These are phyloP conservation scores for Leptopilina syphax DNA, from an alignment of 2,888 invertebrate genomes.

Conservation along the genomic window DNA sequence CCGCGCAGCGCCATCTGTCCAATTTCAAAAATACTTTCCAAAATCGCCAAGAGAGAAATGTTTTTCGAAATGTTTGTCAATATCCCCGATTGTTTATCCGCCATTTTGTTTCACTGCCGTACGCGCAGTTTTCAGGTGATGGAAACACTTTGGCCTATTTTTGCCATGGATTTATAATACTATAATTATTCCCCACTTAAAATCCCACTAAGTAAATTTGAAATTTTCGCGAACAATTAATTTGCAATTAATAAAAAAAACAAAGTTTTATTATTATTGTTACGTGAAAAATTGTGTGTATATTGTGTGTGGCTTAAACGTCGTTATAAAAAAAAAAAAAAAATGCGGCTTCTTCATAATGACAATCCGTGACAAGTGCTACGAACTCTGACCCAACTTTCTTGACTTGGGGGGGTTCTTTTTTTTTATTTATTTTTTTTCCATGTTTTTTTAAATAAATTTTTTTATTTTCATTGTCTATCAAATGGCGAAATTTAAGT, in stretches of 20 bases:
- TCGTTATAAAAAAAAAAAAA: not conserved
- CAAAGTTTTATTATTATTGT: too few relatives aligned
- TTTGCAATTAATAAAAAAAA: too few relatives aligned
- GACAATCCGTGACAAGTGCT: constrained; percentile 66
- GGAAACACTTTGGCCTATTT: constrained; percentile 47
- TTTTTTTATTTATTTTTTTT: too few relatives aligned
- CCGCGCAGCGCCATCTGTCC: too few relatives aligned
- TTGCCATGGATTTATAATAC: constrained; percentile 20
- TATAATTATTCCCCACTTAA: not conserved
- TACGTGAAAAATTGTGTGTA: too few relatives aligned
- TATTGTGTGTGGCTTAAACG: not conserved
- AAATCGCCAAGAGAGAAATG: constrained; percentile 25
- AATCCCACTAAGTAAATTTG: not conserved
- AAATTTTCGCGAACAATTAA: too few relatives aligned
- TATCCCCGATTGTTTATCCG: constrained; percentile 67
- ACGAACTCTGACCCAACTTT: constrained; percentile 68
- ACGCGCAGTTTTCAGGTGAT: constrained; percentile 64
- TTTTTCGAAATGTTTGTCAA: constrained; percentile 54
- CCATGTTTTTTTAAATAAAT: too few relatives aligned
- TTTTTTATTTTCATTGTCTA: not conserved
- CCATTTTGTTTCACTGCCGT: constrained; percentile 69
- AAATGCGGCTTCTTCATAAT: constrained; percentile 54
- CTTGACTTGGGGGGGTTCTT: constrained; percentile 62
- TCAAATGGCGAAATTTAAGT: constrained; percentile 68
- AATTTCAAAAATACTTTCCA: not conserved